Evolutionary conservation across 2,797 vertebrate genomes (phyloP), one percentile per base, ranked within the genome.

Genomic region (Paramormyrops hopkinsi): DNA sequence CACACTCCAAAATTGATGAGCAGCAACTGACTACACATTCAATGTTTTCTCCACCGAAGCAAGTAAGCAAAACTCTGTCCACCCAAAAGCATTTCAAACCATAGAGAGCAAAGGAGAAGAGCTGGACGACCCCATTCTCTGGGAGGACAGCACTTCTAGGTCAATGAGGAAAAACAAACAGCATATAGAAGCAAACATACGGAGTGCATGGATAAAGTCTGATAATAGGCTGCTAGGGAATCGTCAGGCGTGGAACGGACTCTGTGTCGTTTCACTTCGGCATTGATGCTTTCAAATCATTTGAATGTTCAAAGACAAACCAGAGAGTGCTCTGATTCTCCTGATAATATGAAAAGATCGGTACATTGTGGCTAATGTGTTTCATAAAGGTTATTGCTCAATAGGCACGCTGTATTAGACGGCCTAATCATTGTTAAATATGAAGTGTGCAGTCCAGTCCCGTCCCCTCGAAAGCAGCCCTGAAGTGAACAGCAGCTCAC

Each of bases 301-400:
- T 33, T 59, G 51, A 73, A 87, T 54, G 9, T n/a, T 50, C 14
- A 69, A 89, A 19, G 84, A 89, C 62, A 65, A 73, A 76, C 33
- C 19, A 41, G 84, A 86, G 25, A 29, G 84, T 59, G 29, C 89
- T 69, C 83, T 86, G 82, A 59, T 86, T 69, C 48, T 53, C 29
- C 44, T 59, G 46, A 37, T 65, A 51, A 79, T 89, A 25, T 84
- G 29, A 87, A 88, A 50, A 48, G 50, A 82, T 44, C 86, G 91
- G 85, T 88, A 86, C n/a, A 73, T 3, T 19, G 88, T 89, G 91
- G 88, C 73, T 87, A 82, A 88, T 91, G 59, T 88, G 50, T 93
- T 86, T 91, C 88, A 93, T 93, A 59, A 91, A 91, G 92, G 91
- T 95, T 96, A 96, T 96, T 96, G 95, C 95, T 96, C 92, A 93